Conservation (phyloP, 2,888 invertebrate species). For the Xanthorhoe spadicearia region DNA sequence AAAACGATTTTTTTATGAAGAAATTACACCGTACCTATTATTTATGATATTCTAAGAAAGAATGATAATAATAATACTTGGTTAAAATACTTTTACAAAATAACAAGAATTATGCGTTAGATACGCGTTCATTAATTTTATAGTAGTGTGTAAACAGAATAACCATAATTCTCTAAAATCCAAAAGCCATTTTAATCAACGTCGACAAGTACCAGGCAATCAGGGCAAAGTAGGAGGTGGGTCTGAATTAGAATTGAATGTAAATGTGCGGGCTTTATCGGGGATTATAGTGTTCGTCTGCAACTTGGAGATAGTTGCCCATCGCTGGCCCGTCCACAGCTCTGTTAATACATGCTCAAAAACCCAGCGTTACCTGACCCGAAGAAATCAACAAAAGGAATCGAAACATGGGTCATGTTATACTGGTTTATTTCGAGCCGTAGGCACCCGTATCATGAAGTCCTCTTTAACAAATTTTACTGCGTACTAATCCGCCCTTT, state of each 20-base stretch:
- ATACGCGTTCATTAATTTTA: too few species aligned
- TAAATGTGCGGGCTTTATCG: constrained; percentile 86
- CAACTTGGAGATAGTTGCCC: constrained; percentile 80
- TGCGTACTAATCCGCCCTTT: constrained; percentile 79
- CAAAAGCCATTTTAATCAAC: constrained; percentile 77
- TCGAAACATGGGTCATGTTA: constrained; percentile 45
- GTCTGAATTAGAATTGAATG: constrained; percentile 84
- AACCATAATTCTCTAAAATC: constrained; percentile 40
- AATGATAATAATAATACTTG: too few species aligned
- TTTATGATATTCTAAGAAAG: too few species aligned
- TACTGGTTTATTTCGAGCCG: constrained; percentile 57
- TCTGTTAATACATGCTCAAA: constrained; percentile 63
- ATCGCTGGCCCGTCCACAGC: constrained; percentile 65
- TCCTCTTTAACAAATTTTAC: constrained; percentile 83
- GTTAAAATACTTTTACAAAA: too few species aligned
- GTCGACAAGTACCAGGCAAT: constrained; percentile 78
- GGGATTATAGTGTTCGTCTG: constrained; percentile 85
- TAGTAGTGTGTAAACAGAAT: background rate
- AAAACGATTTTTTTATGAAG: too few species aligned
- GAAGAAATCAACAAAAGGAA: constrained; percentile 9
- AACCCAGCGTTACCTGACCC: constrained; percentile 52
- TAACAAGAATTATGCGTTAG: too few species aligned
- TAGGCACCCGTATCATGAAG: constrained; percentile 72
- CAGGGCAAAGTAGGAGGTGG: constrained; percentile 75
- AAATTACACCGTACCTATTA: too few species aligned